Evolutionary conservation across 2,113 vertebrate genomes (phyloP).

Genomic region (Ascaphus truei): DNA sequence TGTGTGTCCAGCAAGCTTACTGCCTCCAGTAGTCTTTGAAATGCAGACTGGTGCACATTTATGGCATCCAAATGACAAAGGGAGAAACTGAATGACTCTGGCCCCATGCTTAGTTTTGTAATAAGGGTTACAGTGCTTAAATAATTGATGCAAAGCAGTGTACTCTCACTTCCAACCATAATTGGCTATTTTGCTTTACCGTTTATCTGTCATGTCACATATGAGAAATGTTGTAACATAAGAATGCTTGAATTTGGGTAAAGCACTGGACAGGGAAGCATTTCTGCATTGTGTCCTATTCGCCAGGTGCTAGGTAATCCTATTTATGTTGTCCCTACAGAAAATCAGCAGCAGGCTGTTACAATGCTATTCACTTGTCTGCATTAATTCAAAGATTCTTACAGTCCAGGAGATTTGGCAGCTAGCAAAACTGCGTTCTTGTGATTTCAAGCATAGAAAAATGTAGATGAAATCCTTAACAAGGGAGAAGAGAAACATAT

Average conservation of each 20-base stretch:
- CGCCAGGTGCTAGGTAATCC: background rate
- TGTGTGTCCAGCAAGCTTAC: constrained; percentile 68
- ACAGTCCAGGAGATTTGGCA: constrained; percentile 31
- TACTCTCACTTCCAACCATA: constrained; percentile 53
- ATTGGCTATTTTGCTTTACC: constrained; percentile 46
- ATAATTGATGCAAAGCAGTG: constrained; percentile 59
- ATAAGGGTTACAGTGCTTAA: constrained; percentile 72
- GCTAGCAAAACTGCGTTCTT: constrained; percentile 1
- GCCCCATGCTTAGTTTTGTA: constrained; percentile 63
- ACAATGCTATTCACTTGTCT: background rate
- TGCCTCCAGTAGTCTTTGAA: constrained; percentile 69
- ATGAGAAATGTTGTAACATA: constrained; percentile 34
- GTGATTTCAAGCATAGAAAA: background rate
- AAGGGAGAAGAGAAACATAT: constrained; percentile 1
- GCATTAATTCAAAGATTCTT: constrained; percentile 19
- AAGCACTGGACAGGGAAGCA: background rate
- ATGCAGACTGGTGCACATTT: constrained; percentile 69
- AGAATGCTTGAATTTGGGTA: background rate
- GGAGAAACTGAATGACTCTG: constrained; percentile 60
- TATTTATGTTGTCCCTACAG: background rate
- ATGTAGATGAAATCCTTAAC: background rate
- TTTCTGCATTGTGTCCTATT: background rate
- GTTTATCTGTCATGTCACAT: constrained; percentile 46
- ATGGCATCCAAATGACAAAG: constrained; percentile 69
- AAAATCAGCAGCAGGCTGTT: background rate